Conservation (phyloP, 2,113 vertebrate species). For the Brachyhypopomus gauderio region DNA sequence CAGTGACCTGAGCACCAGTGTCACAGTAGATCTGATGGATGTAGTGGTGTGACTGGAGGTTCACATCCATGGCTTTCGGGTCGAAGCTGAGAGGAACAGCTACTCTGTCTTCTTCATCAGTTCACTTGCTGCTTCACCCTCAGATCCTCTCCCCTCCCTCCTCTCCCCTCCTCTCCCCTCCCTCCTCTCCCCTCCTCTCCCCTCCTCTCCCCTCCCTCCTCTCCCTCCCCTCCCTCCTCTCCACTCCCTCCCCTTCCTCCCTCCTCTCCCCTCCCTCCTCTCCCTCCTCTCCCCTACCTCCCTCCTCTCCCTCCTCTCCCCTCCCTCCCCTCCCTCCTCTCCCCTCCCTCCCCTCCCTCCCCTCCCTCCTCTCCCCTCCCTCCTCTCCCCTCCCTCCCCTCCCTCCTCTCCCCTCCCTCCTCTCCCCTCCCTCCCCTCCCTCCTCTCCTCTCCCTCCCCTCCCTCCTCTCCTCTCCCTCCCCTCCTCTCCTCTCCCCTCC, state of each 20-base stretch:
- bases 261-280: not conserved
- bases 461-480: not conserved
- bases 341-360: not conserved
- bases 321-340: not conserved
- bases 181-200: too few relatives aligned
- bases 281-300: not conserved
- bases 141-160: not conserved
- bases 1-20: conserved; percentile 64
- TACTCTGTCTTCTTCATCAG: conserved; percentile 49
- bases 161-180: not conserved
- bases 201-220: not conserved
- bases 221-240: not conserved
- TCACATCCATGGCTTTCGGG: conserved; percentile 70
- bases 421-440: not conserved
- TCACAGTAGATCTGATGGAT: conserved; percentile 77
- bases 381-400: not conserved
- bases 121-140: not conserved
- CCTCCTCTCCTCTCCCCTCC: not conserved
- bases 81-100: conserved; percentile 27
- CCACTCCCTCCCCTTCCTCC: too few relatives aligned
- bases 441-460: too few relatives aligned
- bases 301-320: not conserved
- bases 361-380: too few relatives aligned
- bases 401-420: not conserved
- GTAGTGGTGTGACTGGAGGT: conserved; percentile 74